phyloP scores from a whole-genome alignment of 2,113 vertebrate species.

The Tachysurus vachellii region DNA sequence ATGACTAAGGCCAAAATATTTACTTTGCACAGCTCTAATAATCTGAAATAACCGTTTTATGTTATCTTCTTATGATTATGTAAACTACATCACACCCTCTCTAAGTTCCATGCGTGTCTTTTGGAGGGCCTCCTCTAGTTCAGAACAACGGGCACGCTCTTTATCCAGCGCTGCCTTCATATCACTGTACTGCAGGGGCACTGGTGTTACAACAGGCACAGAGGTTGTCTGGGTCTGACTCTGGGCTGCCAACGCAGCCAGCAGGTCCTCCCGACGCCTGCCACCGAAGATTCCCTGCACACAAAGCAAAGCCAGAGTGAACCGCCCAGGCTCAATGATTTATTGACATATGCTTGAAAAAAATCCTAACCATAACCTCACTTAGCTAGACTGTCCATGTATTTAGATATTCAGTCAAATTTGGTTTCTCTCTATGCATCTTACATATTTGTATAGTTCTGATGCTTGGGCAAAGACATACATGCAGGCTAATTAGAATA shows the following conservation, averaged over 20 bases:
- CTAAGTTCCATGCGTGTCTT: slow-evolving; percentile 92
- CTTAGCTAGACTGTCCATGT: neutral
- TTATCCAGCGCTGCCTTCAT: slow-evolving; percentile 96
- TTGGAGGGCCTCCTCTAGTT: slow-evolving; percentile 95
- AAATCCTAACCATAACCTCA: slow-evolving; percentile 6
- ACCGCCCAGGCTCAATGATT: slow-evolving; percentile 38
- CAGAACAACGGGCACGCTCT: slow-evolving; percentile 90
- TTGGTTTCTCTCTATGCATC: slow-evolving; percentile 8
- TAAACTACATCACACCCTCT: slow-evolving; percentile 43
- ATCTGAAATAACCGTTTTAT: neutral
- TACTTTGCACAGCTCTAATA: neutral
- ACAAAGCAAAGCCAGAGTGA: slow-evolving; percentile 52
- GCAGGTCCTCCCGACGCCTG: slow-evolving; percentile 93
- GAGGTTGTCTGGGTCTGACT: slow-evolving; percentile 78
- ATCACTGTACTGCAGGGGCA: slow-evolving; percentile 97
- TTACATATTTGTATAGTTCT: neutral
- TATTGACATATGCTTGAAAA: slow-evolving; percentile 4
- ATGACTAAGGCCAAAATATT: neutral
- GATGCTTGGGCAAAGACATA: slow-evolving; percentile 27
- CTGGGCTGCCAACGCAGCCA: slow-evolving; percentile 80
- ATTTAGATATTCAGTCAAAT: slow-evolving; percentile 9
- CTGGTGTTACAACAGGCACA: slow-evolving; percentile 63
- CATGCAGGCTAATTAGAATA: neutral
- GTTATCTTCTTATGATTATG: neutral
- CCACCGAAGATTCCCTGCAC: slow-evolving; percentile 97